Evolutionary conservation across 2,113 vertebrate species (phyloP).

Genomic region (Naja naja): DNA sequence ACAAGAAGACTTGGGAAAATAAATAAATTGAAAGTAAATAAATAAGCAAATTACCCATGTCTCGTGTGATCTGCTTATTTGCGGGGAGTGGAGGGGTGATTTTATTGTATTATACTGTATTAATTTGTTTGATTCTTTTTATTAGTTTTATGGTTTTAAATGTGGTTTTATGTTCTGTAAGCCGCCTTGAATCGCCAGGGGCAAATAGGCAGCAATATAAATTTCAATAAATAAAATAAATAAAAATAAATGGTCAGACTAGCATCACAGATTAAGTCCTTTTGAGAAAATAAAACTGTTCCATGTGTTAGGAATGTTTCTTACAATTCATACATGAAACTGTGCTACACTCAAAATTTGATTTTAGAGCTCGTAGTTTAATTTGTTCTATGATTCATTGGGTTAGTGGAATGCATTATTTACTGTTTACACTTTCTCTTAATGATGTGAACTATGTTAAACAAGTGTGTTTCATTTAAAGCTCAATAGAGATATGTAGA

Average conservation of each 20-base stretch:
- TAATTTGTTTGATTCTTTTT: too few species aligned
- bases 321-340: background rate
- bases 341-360: background rate
- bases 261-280: background rate
- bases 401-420: background rate
- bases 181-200: too few species aligned
- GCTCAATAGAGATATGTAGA: background rate
- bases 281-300: background rate
- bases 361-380: background rate
- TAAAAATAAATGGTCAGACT: background rate
- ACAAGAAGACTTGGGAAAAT: background rate
- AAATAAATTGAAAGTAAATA: background rate
- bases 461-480: background rate
- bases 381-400: background rate
- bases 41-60: background rate
- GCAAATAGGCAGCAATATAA: too few species aligned
- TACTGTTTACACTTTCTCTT: background rate
- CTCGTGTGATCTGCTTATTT: too few species aligned
- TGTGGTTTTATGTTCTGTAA: too few species aligned
- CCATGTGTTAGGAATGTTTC: background rate
- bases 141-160: too few species aligned
- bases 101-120: too few species aligned
- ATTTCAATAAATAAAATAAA: too few species aligned
- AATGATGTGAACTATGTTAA: background rate
- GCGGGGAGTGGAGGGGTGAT: too few species aligned